Evolutionary conservation across 2,888 invertebrate species (phyloP), one percentile per base, ranked within the genome.

Genomic region (Pristionchus fissidentatus): DNA sequence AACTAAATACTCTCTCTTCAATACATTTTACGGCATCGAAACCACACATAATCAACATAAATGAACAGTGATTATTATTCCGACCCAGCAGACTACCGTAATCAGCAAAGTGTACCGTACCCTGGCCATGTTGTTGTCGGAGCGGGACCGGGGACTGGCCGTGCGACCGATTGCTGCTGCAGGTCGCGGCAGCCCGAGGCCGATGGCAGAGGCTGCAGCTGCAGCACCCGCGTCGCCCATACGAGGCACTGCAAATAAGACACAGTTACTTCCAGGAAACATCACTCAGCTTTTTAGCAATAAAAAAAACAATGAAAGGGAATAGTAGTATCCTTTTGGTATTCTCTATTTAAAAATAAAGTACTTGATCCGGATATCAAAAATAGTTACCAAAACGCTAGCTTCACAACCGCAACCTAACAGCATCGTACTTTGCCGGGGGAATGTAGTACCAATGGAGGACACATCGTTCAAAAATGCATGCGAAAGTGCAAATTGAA

Each of bases 101-200:
- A 29, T 32, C 29, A 1, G 29, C 0, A 3, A 4, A 10, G 3
- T 13, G 15, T 70, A 43, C 70, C 41, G 70, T 70, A 70, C 70
- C 70, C 41, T 38, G 22, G 70, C 70, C 41, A 70, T 43, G 41
- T 70, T 70, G 41, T 70, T 22, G n/a, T 43, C 70, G 26, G 66
- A 66, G 35, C 66, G 66, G 35, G 66, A 66, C 22, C 66, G 66
- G 5, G 66, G 66, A 8, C 38, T 38, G 38, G 66, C 66, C 3
- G 66, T 22, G 8, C 66, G 35, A 19, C 66, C 66, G n/a, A 66
- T 29, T 5, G 66, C 38, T n/a, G 66, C 66, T 5, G 66, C 66
- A 3, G 3, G 22, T n/a, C 38, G 66, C 2, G 66, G 66, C 66
- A 66, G 66, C 22, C 66, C 66, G 38, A 66, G 66, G 38, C 38